phyloP scores from a whole-genome alignment of 2,113 vertebrate species.

The Centrocercus urophasianus region DNA sequence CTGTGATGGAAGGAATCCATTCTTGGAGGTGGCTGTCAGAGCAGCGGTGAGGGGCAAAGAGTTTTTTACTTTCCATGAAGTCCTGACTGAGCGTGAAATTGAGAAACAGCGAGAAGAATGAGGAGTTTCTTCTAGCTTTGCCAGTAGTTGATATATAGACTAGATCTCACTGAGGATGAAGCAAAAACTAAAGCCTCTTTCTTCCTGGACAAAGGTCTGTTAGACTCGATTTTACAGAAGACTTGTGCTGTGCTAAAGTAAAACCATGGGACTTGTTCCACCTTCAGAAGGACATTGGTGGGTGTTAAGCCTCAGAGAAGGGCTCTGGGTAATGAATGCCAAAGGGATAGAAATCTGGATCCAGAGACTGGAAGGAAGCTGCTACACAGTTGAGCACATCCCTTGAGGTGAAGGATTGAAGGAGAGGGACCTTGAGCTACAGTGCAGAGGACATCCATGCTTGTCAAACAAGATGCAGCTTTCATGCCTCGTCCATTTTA shows the following conservation, averaged over 20 bases:
- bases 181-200: background rate
- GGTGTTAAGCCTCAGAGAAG: background rate
- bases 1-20: background rate
- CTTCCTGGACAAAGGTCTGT: background rate
- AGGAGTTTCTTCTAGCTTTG: background rate
- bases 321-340: background rate
- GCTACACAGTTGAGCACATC: background rate
- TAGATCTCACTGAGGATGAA: background rate
- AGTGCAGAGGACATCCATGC: background rate
- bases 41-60: fast-evolving
- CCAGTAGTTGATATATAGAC: background rate
- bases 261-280: background rate
- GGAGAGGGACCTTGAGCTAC: background rate
- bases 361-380: background rate
- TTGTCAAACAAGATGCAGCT: background rate
- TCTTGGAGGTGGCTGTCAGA: background rate
- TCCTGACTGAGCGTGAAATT: background rate
- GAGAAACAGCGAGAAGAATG: background rate
- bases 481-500: background rate
- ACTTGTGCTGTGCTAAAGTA: background rate
- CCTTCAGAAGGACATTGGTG: background rate
- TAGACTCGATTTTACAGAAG: background rate
- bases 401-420: fast-evolving
- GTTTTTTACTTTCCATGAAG: background rate
- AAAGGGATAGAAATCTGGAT: background rate